Evolutionary conservation across 2,113 vertebrate species (phyloP).

Genomic region (Globicephala melas): DNA sequence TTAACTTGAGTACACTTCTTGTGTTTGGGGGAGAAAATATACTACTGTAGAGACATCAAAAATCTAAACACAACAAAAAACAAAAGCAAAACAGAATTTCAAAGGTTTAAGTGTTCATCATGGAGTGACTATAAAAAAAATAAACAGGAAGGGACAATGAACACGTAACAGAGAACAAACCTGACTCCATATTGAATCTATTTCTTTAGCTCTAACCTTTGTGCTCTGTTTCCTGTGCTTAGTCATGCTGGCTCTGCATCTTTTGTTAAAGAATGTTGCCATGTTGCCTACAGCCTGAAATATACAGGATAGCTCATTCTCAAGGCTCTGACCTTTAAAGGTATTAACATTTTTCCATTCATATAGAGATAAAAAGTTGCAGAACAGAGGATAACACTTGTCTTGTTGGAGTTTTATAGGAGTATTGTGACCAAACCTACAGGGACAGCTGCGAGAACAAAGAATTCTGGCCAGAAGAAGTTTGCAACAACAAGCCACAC

Average conservation of each 20-base stretch:
- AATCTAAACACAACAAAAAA: not conserved
- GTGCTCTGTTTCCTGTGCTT: not conserved
- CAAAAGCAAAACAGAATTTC: not conserved
- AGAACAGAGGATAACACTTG: not conserved
- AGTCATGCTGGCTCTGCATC: not conserved
- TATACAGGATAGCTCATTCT: not conserved
- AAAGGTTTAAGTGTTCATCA: not conserved
- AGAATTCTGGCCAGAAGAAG: accelerated
- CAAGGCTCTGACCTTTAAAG: not conserved
- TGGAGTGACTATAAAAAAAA: not conserved
- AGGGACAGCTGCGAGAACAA: not conserved
- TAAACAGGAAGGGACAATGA: not conserved
- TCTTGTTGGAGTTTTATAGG: not conserved
- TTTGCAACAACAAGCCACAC: not conserved
- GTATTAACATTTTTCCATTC: not conserved
- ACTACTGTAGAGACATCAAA: not conserved
- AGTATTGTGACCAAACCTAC: not conserved
- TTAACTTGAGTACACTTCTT: not conserved
- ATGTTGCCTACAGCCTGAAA: not conserved
- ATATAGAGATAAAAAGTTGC: not conserved
- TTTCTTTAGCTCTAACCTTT: not conserved
- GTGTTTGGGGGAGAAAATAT: not conserved
- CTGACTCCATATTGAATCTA: not conserved
- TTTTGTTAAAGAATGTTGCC: not conserved
- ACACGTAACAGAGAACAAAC: not conserved